Percentiles rank a stretch among this genome's conserved stretches.
Conservation (phyloP, 2,113 vertebrate genomes). For the Cariama cristata region DNA sequence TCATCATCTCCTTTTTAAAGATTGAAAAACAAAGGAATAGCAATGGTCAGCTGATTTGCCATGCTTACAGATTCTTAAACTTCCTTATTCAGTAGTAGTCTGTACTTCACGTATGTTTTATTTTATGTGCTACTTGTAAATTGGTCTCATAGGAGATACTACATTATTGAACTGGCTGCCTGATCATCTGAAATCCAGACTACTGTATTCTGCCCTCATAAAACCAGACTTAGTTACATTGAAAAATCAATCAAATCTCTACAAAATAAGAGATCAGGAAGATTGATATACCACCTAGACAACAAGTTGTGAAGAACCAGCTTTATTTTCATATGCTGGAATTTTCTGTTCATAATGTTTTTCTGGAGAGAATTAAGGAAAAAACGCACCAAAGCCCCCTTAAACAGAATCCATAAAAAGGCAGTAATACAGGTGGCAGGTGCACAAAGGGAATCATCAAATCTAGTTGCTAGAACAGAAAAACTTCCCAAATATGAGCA, state of each 20-base stretch:
- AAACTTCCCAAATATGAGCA: neutral
- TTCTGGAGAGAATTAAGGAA: neutral
- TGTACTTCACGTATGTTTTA: neutral
- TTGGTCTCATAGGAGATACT: neutral
- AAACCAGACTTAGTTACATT: rapidly evolving
- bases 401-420: neutral
- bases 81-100: neutral
- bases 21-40: neutral
- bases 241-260: neutral
- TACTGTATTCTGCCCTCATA: neutral
- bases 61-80: neutral
- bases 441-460: neutral
- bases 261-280: neutral
- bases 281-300: neutral
- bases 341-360: neutral
- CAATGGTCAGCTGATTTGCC: neutral
- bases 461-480: neutral
- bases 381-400: neutral
- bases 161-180: neutral
- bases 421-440: neutral
- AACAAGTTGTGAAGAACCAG: neutral
- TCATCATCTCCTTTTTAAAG: neutral
- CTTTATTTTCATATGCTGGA: neutral
- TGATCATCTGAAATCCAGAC: neutral
- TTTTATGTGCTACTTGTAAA: neutral